A percentile compares a stretch with the other conserved stretches of the same genome.
phyloP scores from a whole-genome alignment of 2,113 vertebrate species.

The Corythoichthys intestinalis region DNA sequence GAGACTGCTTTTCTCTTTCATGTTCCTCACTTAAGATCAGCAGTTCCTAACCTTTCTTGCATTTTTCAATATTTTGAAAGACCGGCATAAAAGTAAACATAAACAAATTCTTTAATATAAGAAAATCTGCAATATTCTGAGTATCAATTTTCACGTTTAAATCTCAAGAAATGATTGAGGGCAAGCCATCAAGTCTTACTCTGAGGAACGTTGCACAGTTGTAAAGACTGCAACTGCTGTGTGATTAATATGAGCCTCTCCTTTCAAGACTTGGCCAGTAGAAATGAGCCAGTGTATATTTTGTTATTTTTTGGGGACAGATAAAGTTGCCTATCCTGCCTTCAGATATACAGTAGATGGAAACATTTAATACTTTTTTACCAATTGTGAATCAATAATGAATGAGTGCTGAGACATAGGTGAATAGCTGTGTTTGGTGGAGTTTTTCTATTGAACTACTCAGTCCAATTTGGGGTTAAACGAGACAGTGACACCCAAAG shows the following conservation, averaged over 20 bases:
- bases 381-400: neutral
- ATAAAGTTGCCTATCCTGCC: neutral
- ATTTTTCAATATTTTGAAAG: neutral
- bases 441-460: neutral
- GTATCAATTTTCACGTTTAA: neutral
- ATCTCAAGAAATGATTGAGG: neutral
- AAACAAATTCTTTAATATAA: neutral
- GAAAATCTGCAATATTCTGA: neutral
- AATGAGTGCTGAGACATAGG: neutral
- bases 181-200: neutral
- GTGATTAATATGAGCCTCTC: neutral
- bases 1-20: conserved; percentile 73
- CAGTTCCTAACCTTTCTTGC: neutral
- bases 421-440: neutral
- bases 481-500: neutral
- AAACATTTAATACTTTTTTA: too few relatives aligned
- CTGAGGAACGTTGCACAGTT: neutral
- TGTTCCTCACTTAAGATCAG: conserved; percentile 50
- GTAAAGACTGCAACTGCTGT: neutral
- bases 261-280: neutral
- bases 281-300: neutral
- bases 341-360: neutral
- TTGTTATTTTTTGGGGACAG: neutral
- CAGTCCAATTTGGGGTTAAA: neutral
- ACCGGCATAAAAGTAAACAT: neutral